Base-by-base conservation (phyloP, 2,888 invertebrate genomes). In the Nesidiocoris tenuis region DNA sequence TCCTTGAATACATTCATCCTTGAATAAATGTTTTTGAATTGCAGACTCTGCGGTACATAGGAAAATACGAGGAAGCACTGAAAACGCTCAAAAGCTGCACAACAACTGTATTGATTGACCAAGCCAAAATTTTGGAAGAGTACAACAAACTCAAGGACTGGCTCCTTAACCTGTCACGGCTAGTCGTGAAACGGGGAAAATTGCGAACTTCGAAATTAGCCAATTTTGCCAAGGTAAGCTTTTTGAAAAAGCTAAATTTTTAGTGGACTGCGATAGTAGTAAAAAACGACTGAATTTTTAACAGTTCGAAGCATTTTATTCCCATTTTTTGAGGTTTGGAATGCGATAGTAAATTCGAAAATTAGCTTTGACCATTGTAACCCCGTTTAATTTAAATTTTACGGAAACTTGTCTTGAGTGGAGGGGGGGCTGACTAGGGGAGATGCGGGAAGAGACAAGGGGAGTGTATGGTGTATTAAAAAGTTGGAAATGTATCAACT, bases 41-140 rank as follows among this genome's bases (percentile, higher is more conserved):
- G 65, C 82, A 92, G 93, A 91, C 90, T 0, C 85, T 91, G 68
- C 91, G 90, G 83, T 94, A 92, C 82, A 90, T 91, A 81, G 94
- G 94, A 83, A 87, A 90, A 75, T 95, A 90, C 82, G 85, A 87
- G 77, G 84, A 87, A 80, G 91, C 93, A 0, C 82, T 94, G 63
- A 86, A 89, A 76, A 90, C 90, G 54, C 92, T 93, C 81, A 84
- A 87, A 22, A 39, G 54, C 68, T 85, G 86, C 80, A 90, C 94
- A 0, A 86, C 87, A 56, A 84, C 87, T 1, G 85, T 93, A 76
- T 94, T 94, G 83, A 93, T 94, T 0, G 86, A 87, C 0, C 95
- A 94, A 94, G 87, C 87, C 76, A 87, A 88, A 0, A 90, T 93
- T 0, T 84, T 84, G 77, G 83, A 84, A 0, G 90, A 91, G 82